These are phyloP conservation scores for Caerostris darwini DNA, from an alignment of 1,140 invertebrate genomes.

Conservation along the genomic window DNA sequence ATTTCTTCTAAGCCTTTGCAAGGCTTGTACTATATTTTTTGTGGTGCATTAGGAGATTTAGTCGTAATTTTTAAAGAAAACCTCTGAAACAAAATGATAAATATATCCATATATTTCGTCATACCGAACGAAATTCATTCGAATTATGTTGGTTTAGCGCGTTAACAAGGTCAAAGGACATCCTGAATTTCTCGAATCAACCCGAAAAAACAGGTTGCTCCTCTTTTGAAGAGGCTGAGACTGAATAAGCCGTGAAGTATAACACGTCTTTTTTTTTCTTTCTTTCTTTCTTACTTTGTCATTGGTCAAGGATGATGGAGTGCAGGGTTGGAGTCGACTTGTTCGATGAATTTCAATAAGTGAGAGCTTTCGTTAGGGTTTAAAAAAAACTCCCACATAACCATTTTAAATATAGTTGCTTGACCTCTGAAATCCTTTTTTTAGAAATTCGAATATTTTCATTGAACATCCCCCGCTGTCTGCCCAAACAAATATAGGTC, in stretches of 20 bases:
- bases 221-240: not conserved
- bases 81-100: too few species aligned
- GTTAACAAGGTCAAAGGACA: not conserved
- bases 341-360: constrained; percentile 13
- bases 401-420: not conserved
- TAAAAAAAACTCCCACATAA: not conserved
- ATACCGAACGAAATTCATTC: too few species aligned
- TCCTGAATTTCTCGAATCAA: constrained; percentile 22
- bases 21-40: too few species aligned
- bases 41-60: too few species aligned
- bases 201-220: not conserved
- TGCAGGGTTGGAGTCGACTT: not conserved
- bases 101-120: too few species aligned
- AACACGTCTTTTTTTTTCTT: too few species aligned
- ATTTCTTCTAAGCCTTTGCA: too few species aligned
- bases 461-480: not conserved
- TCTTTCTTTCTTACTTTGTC: not conserved
- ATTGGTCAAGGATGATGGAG: constrained; percentile 14
- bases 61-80: too few species aligned
- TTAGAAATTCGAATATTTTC: not conserved
- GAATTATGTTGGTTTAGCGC: too few species aligned
- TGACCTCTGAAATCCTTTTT: not conserved
- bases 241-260: not conserved
- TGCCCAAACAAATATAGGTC: not conserved
- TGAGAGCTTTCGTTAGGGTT: not conserved